These are phyloP conservation scores for Drosophila greeni DNA, from an alignment of 2,888 invertebrate species.

Conservation along the genomic window DNA sequence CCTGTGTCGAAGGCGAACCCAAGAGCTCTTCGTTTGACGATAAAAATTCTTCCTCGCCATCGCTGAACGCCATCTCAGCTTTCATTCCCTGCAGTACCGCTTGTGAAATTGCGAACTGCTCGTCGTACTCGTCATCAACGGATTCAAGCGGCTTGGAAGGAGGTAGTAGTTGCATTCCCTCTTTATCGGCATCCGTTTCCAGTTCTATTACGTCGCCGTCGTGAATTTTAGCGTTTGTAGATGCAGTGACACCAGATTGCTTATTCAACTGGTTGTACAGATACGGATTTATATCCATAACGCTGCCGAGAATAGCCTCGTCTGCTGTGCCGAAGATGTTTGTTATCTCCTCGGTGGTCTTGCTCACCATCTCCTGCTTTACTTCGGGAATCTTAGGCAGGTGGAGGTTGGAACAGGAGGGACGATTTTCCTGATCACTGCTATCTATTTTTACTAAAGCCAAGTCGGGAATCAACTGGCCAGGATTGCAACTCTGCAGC, in stretches of 20 bases:
- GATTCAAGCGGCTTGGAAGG: neutral
- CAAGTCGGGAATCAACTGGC: neutral
- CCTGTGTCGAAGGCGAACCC: neutral
- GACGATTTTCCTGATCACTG: neutral
- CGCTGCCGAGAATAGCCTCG: constrained; percentile 54
- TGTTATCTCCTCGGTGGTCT: constrained; percentile 60
- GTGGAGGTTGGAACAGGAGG: constrained; percentile 41
- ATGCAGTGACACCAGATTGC: constrained; percentile 15
- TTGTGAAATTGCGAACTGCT: constrained; percentile 70
- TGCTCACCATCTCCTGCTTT: constrained; percentile 59
- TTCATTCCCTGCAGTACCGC: constrained; percentile 71
- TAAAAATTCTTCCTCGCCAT: constrained; percentile 24
- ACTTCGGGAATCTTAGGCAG: constrained; percentile 61
- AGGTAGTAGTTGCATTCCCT: neutral
- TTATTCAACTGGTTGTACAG: constrained; percentile 59
- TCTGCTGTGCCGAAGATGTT: constrained; percentile 71
- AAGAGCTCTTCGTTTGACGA: neutral
- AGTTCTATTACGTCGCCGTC: constrained; percentile 56
- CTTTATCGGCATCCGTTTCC: neutral
- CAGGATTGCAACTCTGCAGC: neutral
- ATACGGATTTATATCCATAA: constrained; percentile 65
- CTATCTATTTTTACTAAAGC: neutral
- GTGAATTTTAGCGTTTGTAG: constrained; percentile 28
- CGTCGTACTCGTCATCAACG: constrained; percentile 55
- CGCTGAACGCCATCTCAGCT: constrained; percentile 58